A percentile compares a stretch with the other conserved stretches of the same genome.
phyloP scores from a whole-genome alignment of 2,797 vertebrate species.

The Luscinia megarhynchos region DNA sequence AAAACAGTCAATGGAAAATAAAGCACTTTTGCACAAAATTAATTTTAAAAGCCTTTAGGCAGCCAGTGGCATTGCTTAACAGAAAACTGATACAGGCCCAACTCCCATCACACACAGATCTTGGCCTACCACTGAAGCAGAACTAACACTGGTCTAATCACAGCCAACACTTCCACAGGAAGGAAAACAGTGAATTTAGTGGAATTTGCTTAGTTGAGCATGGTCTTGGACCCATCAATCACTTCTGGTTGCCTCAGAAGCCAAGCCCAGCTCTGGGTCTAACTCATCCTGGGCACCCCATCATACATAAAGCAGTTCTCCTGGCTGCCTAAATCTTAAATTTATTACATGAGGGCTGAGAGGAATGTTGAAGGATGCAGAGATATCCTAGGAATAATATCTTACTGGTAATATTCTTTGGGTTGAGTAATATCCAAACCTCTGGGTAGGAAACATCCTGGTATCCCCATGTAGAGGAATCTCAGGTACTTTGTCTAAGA shows the following conservation, averaged over 20 bases:
- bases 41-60: not conserved
- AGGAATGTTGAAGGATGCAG: not conserved
- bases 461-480: rapidly evolving
- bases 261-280: not conserved
- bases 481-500: not conserved
- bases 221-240: not conserved
- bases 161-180: not conserved
- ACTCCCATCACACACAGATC: not conserved
- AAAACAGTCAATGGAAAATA: not conserved
- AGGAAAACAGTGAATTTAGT: not conserved
- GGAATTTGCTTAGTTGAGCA: slow-evolving; percentile 10
- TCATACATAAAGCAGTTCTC: not conserved
- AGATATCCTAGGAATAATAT: not conserved
- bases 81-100: not conserved
- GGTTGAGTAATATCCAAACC: not conserved
- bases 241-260: not conserved
- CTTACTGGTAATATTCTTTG: not conserved
- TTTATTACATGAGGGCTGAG: not conserved
- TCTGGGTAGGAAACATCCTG: not conserved
- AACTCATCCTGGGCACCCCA: not conserved
- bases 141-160: not conserved
- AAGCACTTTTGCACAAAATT: not conserved
- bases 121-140: not conserved
- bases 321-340: not conserved
- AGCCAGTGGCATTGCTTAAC: not conserved